Evolutionary conservation across 2,797 vertebrate species (phyloP).

Genomic region (Epinephelus malabaricus): DNA sequence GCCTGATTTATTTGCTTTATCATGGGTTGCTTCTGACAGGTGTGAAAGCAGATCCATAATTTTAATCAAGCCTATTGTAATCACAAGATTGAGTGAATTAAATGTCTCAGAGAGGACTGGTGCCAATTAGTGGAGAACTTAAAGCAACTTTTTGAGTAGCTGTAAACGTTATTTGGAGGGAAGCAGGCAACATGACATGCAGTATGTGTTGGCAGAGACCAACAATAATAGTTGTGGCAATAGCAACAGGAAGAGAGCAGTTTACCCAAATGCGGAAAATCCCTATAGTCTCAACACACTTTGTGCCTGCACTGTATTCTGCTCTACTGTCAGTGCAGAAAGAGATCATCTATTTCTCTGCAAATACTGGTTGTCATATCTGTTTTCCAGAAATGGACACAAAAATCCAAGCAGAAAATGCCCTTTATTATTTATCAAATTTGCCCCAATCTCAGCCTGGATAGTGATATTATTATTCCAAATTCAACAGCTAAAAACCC

Average conservation of each 20-base stretch:
- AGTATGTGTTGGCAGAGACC: background rate
- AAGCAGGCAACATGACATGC: background rate
- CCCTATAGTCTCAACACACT: background rate
- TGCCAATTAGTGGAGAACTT: slow-evolving; percentile 6
- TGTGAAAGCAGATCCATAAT: background rate
- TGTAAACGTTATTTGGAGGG: background rate
- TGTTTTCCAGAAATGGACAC: background rate
- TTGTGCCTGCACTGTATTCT: background rate
- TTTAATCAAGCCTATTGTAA: slow-evolving; percentile 27
- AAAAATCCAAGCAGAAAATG: background rate
- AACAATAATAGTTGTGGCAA: background rate
- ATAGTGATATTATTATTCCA: background rate
- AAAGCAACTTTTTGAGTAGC: background rate
- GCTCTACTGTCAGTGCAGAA: slow-evolving; percentile 5
- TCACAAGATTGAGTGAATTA: slow-evolving; percentile 9
- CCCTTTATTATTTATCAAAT: slow-evolving; percentile 6
- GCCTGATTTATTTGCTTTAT: background rate
- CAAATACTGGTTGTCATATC: background rate
- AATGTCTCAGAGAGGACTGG: background rate
- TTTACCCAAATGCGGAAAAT: slow-evolving; percentile 25
- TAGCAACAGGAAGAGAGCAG: slow-evolving; percentile 2
- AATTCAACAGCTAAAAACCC: background rate
- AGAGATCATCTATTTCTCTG: slow-evolving; percentile 10
- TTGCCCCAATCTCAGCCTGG: background rate
- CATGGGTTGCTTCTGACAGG: background rate